phyloP scores from a whole-genome alignment of 2,888 invertebrate genomes.

The Chironomus riparius region DNA sequence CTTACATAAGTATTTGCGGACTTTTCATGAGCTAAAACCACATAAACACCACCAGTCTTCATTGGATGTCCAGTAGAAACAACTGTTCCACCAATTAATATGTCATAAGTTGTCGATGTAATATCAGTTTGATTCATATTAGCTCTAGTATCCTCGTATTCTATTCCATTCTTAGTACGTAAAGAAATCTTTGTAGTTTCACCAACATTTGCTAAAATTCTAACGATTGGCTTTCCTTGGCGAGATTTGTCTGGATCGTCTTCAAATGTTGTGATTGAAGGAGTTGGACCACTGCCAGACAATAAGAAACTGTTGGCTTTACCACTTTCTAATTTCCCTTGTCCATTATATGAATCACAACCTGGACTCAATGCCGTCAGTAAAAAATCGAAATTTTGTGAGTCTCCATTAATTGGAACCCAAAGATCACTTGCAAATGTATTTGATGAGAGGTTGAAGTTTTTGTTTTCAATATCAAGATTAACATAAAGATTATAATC shows the following conservation, averaged over 20 bases:
- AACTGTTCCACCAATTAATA: conserved; percentile 35
- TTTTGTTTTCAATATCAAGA: not conserved
- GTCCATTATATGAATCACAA: not conserved
- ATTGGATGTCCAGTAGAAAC: conserved; percentile 35
- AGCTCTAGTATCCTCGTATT: not conserved
- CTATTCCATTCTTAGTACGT: not conserved
- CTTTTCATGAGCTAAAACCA: conserved; percentile 42
- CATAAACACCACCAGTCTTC: conserved; percentile 56
- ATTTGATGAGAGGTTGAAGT: not conserved
- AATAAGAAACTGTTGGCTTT: conserved; percentile 27
- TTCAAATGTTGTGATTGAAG: conserved; percentile 29
- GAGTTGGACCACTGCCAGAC: not conserved
- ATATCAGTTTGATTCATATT: not conserved
- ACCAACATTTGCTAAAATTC: conserved; percentile 35
- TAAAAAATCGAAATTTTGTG: not conserved
- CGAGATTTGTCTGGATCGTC: conserved; percentile 37
- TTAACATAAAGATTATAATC: not conserved
- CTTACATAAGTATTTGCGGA: not conserved
- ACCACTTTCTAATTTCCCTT: conserved; percentile 2
- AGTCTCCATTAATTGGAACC: conserved; percentile 31
- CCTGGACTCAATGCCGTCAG: not conserved
- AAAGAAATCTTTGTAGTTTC: not conserved
- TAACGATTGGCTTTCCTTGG: conserved; percentile 34
- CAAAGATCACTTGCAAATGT: conserved; percentile 34
- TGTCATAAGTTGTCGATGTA: conserved; percentile 39